Conservation (phyloP, 92 coral and sea anemone species). For the Parazoanthus darwini region DNA sequence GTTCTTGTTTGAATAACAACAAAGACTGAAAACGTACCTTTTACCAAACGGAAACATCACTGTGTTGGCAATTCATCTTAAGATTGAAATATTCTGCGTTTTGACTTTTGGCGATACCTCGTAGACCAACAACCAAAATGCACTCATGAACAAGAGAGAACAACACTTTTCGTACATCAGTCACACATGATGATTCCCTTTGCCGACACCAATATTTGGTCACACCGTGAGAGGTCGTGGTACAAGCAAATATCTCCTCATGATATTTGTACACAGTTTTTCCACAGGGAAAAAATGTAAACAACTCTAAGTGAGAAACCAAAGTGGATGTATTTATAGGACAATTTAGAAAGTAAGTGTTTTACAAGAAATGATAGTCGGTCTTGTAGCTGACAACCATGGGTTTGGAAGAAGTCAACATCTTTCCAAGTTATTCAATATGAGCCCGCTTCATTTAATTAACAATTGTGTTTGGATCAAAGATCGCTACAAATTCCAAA, state of each 20-base stretch:
- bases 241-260: conserved; percentile 1
- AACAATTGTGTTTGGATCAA: not conserved
- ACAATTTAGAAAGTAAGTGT: not conserved
- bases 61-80: not conserved
- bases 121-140: not conserved
- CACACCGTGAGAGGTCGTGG: not conserved
- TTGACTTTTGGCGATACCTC: not conserved
- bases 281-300: not conserved
- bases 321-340: not conserved
- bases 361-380: not conserved
- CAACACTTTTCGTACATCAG: not conserved
- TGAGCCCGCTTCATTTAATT: not conserved
- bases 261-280: not conserved
- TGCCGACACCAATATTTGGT: not conserved
- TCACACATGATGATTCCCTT: not conserved
- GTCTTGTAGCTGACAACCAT: not conserved
- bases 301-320: not conserved
- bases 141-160: not conserved
- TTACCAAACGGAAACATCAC: not conserved
- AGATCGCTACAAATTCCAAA: not conserved
- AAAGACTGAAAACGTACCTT: not conserved
- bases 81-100: not conserved
- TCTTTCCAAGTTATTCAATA: not conserved
- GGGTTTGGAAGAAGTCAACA: not conserved
- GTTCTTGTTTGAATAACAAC: not conserved